These are phyloP conservation scores for Zygaena filipendulae DNA, from an alignment of 2,888 invertebrate genomes.

Conservation along the genomic window DNA sequence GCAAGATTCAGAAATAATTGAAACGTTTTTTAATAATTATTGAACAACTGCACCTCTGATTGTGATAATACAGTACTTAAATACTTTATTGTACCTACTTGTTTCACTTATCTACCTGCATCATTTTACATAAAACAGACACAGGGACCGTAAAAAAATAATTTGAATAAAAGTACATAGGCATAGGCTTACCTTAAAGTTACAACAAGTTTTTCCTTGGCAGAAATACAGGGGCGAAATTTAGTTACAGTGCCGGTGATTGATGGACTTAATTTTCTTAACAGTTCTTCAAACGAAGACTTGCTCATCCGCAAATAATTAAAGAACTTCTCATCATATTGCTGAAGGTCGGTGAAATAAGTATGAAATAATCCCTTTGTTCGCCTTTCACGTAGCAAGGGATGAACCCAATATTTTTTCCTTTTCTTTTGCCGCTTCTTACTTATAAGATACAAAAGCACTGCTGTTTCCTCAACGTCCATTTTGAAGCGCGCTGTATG, in stretches of 20 bases:
- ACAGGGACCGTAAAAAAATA: no score
- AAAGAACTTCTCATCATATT: slow-evolving; percentile 13
- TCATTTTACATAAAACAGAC: no score
- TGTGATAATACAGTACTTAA: no score
- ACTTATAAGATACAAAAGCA: slow-evolving; percentile 9
- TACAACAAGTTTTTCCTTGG: not conserved
- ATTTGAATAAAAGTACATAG: not conserved
- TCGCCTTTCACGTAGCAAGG: slow-evolving; percentile 2
- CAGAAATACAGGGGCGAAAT: slow-evolving; percentile 3
- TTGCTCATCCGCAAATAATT: slow-evolving; percentile 12
- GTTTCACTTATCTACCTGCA: no score
- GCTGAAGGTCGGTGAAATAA: slow-evolving; percentile 10
- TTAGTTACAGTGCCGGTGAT: slow-evolving; percentile 10
- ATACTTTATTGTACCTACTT: no score
- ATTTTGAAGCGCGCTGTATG: not conserved
- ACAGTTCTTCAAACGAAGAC: slow-evolving; percentile 14
- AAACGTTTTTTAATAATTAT: no score
- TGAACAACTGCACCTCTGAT: no score
- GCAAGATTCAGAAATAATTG: slow-evolving; percentile 12
- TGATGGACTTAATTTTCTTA: slow-evolving; percentile 11
- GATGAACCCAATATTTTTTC: slow-evolving; percentile 7
- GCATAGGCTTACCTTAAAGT: not conserved
- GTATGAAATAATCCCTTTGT: slow-evolving; percentile 7
- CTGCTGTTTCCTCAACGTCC: slow-evolving; percentile 10
- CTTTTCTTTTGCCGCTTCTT: slow-evolving; percentile 6